phyloP scores from a whole-genome alignment of 2,113 vertebrate species.

The Eretmochelys imbricata region DNA sequence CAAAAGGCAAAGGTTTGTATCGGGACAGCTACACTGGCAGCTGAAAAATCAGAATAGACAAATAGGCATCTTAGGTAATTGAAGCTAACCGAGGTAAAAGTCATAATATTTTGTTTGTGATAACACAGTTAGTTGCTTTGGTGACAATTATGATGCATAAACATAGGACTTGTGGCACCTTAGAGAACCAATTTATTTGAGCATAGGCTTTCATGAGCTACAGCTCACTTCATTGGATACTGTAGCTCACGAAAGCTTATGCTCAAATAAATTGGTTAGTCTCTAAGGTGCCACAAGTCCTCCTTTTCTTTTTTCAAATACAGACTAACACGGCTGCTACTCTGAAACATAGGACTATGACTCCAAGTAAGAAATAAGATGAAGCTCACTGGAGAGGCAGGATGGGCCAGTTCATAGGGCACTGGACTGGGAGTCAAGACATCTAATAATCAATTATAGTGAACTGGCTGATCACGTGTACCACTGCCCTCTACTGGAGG shows the following conservation, averaged over 20 bases:
- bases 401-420: not conserved
- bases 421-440: not conserved
- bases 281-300: no score
- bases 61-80: not conserved
- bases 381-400: not conserved
- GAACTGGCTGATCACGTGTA: not conserved
- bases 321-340: no score
- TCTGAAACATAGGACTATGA: not conserved
- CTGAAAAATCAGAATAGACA: not conserved
- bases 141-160: rapidly evolving
- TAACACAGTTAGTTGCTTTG: not conserved
- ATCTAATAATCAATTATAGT: rapidly evolving
- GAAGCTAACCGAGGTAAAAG: not conserved
- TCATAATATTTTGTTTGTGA: not conserved
- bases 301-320: no score
- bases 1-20: not conserved
- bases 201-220: no score
- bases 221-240: no score
- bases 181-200: no score
- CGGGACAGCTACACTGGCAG: rapidly evolving
- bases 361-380: not conserved
- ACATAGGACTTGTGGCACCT: not conserved
- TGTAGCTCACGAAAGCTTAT: no score
- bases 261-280: no score
- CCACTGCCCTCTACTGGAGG: rapidly evolving